Conservation (phyloP, 2,797 vertebrate genomes). For the Lophius americanus region DNA sequence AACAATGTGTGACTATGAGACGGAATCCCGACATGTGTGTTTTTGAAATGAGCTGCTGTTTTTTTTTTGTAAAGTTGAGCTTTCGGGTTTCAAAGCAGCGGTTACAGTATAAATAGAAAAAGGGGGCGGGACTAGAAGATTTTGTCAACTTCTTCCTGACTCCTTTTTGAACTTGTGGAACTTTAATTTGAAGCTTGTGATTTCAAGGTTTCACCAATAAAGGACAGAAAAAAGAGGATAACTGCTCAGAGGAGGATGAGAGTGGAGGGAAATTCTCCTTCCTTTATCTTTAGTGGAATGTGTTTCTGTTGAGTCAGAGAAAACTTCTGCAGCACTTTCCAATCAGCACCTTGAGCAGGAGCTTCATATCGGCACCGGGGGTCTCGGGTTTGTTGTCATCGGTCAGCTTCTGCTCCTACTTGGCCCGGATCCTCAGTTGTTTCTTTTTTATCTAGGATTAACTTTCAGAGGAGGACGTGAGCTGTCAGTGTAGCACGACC, state of each 20-base stretch:
- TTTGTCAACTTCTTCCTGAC: no score
- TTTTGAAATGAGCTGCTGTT: no score
- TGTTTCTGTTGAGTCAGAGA: constrained; percentile 36
- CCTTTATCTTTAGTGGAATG: constrained; percentile 45
- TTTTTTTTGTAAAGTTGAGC: no score
- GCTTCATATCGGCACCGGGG: constrained; percentile 32
- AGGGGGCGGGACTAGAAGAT: no score
- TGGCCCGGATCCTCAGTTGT: constrained; percentile 21
- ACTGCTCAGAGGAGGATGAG: constrained; percentile 30
- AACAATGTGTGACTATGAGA: no score
- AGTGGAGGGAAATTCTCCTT: constrained; percentile 34
- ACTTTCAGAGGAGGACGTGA: constrained; percentile 54
- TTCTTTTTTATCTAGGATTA: constrained; percentile 60
- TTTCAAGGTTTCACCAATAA: constrained; percentile 40
- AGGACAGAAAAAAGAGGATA: constrained; percentile 26
- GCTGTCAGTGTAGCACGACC: constrained; percentile 53
- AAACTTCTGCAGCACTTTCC: constrained; percentile 26
- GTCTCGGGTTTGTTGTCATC: constrained; percentile 27
- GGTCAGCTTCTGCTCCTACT: constrained; percentile 35
- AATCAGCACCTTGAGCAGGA: constrained; percentile 16
- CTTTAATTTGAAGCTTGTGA: constrained; percentile 32
- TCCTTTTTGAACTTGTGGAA: no score
- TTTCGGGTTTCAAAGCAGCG: no score
- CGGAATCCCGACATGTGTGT: no score
- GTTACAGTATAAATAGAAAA: no score